Conservation (phyloP, 2,797 vertebrate species). For the Carduelis carduelis region DNA sequence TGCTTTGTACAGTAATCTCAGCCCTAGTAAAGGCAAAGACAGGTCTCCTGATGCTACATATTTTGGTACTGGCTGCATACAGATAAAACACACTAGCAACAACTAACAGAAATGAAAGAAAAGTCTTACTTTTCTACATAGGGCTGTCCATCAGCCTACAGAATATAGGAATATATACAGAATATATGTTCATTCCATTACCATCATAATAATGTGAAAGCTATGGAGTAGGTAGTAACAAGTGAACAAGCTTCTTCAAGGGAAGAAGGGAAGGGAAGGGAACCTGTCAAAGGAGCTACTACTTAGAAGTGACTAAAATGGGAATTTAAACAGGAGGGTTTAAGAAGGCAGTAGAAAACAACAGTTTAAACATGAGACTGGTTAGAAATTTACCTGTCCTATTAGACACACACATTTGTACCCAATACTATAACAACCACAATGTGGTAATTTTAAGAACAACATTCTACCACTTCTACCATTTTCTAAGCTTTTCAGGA, state of each 20-base stretch:
- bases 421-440: neutral
- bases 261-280: too few species aligned
- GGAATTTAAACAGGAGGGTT: neutral
- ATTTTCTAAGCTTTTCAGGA: neutral
- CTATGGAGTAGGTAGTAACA: neutral
- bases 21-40: neutral
- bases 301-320: neutral
- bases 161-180: neutral
- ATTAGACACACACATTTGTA: neutral
- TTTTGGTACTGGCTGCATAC: neutral
- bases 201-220: neutral
- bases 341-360: neutral
- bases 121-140: neutral
- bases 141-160: neutral
- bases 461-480: neutral
- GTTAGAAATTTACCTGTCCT: neutral
- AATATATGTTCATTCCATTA: neutral
- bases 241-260: neutral
- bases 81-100: neutral
- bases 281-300: neutral
- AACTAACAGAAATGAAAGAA: neutral
- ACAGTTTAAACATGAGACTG: neutral
- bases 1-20: neutral
- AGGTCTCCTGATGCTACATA: neutral
- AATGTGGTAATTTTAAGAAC: neutral